Evolutionary conservation across 1,140 invertebrate species (phyloP).

Genomic region (Rhyzopertha dominica): DNA sequence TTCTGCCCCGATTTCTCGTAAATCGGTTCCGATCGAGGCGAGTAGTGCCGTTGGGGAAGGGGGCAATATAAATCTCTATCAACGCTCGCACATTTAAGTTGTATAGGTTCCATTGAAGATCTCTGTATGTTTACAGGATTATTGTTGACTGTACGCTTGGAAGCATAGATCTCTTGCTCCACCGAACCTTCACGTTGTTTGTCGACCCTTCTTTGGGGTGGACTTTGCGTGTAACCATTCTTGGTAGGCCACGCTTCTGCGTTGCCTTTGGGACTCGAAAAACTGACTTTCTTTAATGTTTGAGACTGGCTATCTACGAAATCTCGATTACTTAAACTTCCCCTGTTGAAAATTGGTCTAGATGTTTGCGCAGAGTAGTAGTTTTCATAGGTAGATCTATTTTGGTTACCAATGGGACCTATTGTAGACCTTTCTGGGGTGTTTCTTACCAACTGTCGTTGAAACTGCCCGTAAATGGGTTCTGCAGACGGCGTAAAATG

Average conservation of each 20-base stretch:
- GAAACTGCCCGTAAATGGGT: no score
- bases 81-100: no score
- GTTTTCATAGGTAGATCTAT: no score
- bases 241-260: conserved; percentile 50
- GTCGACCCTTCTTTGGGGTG: conserved; percentile 48
- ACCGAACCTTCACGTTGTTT: conserved; percentile 11
- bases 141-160: no score
- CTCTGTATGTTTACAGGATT: no score
- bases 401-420: conserved; percentile 11
- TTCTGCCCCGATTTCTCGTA: conserved; percentile 25
- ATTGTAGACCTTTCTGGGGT: conserved; percentile 27
- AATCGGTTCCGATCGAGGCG: no score
- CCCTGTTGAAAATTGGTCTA: conserved; percentile 53
- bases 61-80: no score
- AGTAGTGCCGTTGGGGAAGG: no score
- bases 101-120: no score
- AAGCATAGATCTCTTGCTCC: conserved; percentile 30
- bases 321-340: conserved; percentile 45
- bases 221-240: conserved; percentile 51
- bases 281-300: conserved; percentile 50
- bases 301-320: conserved; percentile 14
- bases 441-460: no score
- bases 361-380: no score
- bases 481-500: no score
- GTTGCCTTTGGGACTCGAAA: conserved; percentile 40